A percentile compares a stretch with the other conserved stretches of the same genome.
Conservation (phyloP, 2,888 invertebrate species). For the Ametastegia equiseti region DNA sequence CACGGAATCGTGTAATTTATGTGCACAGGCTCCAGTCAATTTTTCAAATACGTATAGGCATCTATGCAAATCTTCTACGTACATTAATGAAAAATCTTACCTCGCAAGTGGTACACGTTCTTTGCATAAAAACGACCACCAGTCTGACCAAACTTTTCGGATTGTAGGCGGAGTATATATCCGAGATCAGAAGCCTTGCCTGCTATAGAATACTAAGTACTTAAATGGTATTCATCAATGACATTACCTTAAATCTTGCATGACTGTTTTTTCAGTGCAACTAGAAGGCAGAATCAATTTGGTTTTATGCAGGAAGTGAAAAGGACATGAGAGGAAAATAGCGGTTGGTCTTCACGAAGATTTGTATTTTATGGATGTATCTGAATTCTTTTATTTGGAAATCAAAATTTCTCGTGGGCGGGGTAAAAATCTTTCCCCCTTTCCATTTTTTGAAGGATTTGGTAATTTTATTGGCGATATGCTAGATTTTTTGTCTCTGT, state of each 20-base stretch:
- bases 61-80: neutral
- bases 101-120: conserved; percentile 6
- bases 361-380: neutral
- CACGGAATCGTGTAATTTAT: neutral
- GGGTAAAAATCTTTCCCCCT: no score
- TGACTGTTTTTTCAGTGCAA: neutral
- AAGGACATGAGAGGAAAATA: neutral
- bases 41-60: neutral
- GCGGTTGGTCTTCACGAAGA: neutral
- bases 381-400: neutral
- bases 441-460: no score
- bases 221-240: neutral
- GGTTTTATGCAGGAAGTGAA: neutral
- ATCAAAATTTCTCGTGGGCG: no score
- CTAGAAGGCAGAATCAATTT: neutral
- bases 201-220: neutral
- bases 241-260: neutral
- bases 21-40: no score
- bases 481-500: no score
- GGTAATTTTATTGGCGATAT: no score
- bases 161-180: neutral
- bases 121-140: neutral
- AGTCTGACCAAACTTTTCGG: neutral
- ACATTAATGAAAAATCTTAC: neutral
- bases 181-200: neutral